These are phyloP conservation scores for Lepidurus packardi DNA, from an alignment of 1,140 invertebrate species.

Conservation along the genomic window DNA sequence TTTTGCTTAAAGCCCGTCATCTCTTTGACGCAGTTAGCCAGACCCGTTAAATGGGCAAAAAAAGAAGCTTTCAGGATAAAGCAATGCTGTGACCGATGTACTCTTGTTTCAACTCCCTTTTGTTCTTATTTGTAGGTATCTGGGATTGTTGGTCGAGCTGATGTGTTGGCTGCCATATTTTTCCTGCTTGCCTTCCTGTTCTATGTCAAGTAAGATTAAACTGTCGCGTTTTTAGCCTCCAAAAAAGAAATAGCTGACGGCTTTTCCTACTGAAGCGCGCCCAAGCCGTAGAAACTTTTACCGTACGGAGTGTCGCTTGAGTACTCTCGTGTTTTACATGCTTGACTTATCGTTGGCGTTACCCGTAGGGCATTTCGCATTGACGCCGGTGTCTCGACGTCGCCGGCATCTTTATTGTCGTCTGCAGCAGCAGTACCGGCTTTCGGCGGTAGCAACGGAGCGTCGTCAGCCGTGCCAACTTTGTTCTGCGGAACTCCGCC, in stretches of 20 bases:
- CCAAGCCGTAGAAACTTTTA: neutral
- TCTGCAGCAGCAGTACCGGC: neutral
- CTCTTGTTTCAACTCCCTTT: conserved; percentile 20
- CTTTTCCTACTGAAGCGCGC: neutral
- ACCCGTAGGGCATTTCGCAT: neutral
- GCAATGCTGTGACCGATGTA: too few species aligned
- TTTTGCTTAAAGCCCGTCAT: too few species aligned
- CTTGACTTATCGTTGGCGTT: neutral
- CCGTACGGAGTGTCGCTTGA: neutral
- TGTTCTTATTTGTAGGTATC: conserved; percentile 59
- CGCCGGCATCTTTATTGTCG: neutral
- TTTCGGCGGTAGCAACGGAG: neutral
- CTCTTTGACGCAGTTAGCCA: too few species aligned
- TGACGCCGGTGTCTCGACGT: conserved; percentile 4
- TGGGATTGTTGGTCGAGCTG: conserved; percentile 74
- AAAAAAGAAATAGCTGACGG: neutral
- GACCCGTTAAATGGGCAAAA: too few species aligned
- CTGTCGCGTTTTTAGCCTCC: neutral
- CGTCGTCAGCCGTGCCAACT: neutral
- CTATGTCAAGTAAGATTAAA: conserved; percentile 63
- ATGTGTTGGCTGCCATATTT: conserved; percentile 73
- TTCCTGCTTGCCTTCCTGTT: conserved; percentile 72
- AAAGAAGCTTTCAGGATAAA: too few species aligned
- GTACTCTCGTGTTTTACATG: conserved; percentile 1
- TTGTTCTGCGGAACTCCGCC: neutral